Conservation (phyloP, 2,113 vertebrate genomes). For the Okapia johnstoni region DNA sequence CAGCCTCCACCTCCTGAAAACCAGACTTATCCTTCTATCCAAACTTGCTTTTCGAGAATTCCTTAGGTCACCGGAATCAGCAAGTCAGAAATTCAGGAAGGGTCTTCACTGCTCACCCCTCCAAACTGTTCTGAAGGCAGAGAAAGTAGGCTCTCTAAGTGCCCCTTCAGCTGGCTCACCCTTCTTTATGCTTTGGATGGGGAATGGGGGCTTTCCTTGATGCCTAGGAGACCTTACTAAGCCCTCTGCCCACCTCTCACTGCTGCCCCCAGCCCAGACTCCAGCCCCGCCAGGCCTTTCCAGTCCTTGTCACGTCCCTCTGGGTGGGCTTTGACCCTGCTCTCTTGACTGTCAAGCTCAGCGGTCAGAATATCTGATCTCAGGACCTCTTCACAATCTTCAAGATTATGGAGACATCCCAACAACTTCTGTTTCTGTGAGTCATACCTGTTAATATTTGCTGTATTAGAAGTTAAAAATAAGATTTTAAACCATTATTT, state of each 20-base stretch:
- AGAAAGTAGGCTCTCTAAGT: neutral
- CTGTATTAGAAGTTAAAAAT: neutral
- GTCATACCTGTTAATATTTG: neutral
- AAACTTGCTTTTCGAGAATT: neutral
- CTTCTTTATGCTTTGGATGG: neutral
- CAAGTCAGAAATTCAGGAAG: neutral
- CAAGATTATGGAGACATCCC: neutral
- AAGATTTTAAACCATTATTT: neutral
- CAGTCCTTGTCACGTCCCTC: neutral
- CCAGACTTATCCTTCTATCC: neutral
- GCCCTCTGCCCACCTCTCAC: rapidly evolving
- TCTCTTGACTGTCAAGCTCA: neutral
- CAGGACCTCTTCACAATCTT: neutral
- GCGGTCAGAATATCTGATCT: neutral
- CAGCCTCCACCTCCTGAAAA: neutral
- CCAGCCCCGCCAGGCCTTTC: neutral
- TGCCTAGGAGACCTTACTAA: neutral
- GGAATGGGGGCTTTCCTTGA: neutral
- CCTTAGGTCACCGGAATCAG: neutral
- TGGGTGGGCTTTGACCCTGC: no score
- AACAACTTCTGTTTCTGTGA: neutral
- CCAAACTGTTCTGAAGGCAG: neutral
- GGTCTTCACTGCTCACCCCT: no score
- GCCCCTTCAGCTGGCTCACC: no score
- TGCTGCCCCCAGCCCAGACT: neutral